These are phyloP conservation scores for Cephalotes varians DNA, from an alignment of 2,888 invertebrate genomes.

Conservation along the genomic window DNA sequence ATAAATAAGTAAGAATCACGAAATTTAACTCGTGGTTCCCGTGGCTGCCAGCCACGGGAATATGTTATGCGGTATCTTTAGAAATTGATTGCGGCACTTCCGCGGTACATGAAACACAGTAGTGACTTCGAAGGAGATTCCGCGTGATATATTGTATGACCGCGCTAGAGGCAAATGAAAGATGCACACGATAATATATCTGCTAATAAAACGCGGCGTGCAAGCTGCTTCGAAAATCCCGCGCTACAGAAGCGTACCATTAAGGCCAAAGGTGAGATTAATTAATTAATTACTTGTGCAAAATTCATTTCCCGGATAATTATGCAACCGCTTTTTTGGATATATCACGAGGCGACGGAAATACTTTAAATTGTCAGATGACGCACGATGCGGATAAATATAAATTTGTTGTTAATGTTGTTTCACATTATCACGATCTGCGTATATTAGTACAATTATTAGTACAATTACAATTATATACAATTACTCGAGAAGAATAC, in stretches of 20 bases:
- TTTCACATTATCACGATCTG: background rate
- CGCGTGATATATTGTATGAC: constrained; percentile 23
- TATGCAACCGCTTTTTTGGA: constrained; percentile 12
- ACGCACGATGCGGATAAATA: background rate
- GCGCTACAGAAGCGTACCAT: background rate
- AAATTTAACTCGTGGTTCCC: constrained; percentile 10
- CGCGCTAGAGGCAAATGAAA: constrained; percentile 36
- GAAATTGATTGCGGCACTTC: constrained; percentile 51
- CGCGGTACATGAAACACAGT: constrained; percentile 34
- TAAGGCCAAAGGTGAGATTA: constrained; percentile 24
- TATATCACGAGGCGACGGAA: background rate
- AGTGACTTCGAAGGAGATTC: constrained; percentile 41
- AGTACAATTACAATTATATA: background rate
- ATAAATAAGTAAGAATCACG: constrained; percentile 29
- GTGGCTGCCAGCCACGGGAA: constrained; percentile 38
- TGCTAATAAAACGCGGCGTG: constrained; percentile 39
- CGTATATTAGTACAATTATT: too few relatives aligned
- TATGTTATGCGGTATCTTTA: constrained; percentile 47
- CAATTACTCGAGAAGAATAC: background rate
- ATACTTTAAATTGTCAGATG: constrained; percentile 30
- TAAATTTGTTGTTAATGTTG: constrained; percentile 4
- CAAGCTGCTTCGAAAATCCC: constrained; percentile 27
- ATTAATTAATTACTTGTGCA: constrained; percentile 32
- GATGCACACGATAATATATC: constrained; percentile 45
- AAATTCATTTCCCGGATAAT: constrained; percentile 28